These are phyloP conservation scores for Callospermophilus lateralis DNA, from an alignment of 2,113 vertebrate genomes.

Conservation along the genomic window DNA sequence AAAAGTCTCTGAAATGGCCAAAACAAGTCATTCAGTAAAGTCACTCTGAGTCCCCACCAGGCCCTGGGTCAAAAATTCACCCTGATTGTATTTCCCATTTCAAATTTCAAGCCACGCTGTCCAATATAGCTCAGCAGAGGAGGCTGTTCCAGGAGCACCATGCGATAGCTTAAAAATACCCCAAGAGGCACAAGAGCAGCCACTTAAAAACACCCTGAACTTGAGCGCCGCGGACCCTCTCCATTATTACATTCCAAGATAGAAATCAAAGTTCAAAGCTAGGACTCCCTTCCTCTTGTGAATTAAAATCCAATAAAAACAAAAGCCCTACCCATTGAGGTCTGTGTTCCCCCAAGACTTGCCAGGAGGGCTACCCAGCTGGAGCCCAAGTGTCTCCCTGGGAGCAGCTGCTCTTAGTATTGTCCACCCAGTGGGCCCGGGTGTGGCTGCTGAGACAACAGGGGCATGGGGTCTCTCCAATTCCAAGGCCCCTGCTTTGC, in stretches of 20 bases:
- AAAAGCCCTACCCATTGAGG: neutral
- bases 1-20: constrained; percentile 58
- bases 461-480: neutral
- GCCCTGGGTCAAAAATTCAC: constrained; percentile 69
- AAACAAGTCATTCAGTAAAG: constrained; percentile 54
- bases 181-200: neutral
- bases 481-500: neutral
- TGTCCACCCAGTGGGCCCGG: neutral
- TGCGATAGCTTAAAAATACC: constrained; percentile 71
- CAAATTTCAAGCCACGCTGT: constrained; percentile 69
- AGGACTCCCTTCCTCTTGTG: neutral
- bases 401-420: neutral
- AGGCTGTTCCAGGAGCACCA: constrained; percentile 57
- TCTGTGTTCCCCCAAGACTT: neutral
- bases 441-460: neutral
- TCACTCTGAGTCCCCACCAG: neutral
- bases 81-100: constrained; percentile 59
- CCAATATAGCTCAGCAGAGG: constrained; percentile 68
- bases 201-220: constrained; percentile 52
- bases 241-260: neutral
- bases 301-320: constrained; percentile 25
- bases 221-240: neutral
- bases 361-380: neutral
- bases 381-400: neutral
- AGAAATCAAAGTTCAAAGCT: constrained; percentile 21